Percentiles rank a stretch among this genome's conserved stretches.
Evolutionary conservation across 2,113 vertebrate species (phyloP).

Genomic region (Coryphaenoides rupestris): DNA sequence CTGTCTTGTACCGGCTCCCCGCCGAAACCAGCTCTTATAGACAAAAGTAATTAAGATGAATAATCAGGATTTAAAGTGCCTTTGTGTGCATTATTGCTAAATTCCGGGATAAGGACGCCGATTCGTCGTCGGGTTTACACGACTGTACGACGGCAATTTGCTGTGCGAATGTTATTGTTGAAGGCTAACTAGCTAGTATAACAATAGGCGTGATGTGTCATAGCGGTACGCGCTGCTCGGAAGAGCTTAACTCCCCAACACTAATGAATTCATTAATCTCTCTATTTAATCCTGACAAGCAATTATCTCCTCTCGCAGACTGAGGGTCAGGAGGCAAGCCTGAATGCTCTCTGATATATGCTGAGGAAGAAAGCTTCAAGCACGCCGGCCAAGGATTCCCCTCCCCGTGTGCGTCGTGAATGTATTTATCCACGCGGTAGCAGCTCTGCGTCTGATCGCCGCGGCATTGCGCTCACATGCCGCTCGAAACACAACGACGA

Average conservation of each 20-base stretch:
- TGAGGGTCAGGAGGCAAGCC: conserved; percentile 53
- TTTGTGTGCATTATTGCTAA: conserved; percentile 71
- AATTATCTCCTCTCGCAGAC: conserved; percentile 59
- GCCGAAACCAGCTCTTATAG: conserved; percentile 61
- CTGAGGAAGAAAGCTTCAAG: conserved; percentile 21
- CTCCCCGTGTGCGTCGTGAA: conserved; percentile 4
- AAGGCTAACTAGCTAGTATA: conserved; percentile 66
- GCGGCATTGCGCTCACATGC: too few species aligned
- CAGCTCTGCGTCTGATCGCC: too few species aligned
- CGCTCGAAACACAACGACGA: too few species aligned
- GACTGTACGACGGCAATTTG: conserved; percentile 47
- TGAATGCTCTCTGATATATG: conserved; percentile 34
- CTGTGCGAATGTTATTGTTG: conserved; percentile 65
- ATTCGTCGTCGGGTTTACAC: conserved; percentile 36
- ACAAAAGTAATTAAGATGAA: conserved; percentile 92
- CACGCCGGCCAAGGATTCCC: neutral
- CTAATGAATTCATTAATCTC: conserved; percentile 73
- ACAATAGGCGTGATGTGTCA: conserved; percentile 70
- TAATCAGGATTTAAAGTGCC: conserved; percentile 77
- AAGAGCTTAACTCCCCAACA: conserved; percentile 56
- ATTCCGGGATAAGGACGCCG: conserved; percentile 42
- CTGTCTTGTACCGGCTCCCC: conserved; percentile 75
- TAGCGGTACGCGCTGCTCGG: conserved; percentile 56
- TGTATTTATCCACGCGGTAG: too few species aligned
- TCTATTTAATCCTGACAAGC: conserved; percentile 70